Base-by-base conservation (phyloP, 2,888 invertebrate genomes). In the Watsonalla cultraria region DNA sequence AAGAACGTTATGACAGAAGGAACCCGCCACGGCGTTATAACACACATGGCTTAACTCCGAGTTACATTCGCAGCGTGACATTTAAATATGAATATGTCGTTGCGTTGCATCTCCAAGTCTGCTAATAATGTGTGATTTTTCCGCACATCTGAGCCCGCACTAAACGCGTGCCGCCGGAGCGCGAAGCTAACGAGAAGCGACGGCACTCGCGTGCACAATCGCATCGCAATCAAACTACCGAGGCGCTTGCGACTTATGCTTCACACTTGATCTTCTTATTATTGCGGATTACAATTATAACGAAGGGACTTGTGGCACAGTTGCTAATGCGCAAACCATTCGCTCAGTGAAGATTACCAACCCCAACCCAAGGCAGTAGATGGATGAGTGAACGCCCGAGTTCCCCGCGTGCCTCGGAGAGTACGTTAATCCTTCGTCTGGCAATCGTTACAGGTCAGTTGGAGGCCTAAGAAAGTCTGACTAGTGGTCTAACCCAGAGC, bases 61-160 rank as follows among this genome's bases (percentile, higher is more conserved):
- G 68, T 67, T 74, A 74, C 74, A 78, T 69, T 76, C 71, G 74
- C 80, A 77, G 69, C 72, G 73, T 78, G 79, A 80, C 80, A 90
- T 90, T 88, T 87, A 82, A 88, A 90, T 89, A 87, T 88, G 89
- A 90, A 88, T 87, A 79, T 82, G 83, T 82, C 84, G 80, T 73
- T 72, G 71, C 66, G 66, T 66, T 58, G 68, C 77, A 72, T 70
- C 76, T 68, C 72, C 64, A 68, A 76, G 73, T 65, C 72, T 61
- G 76, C 78, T 89, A 87, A 88, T 90, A 88, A 88, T 80, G 78
- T 82, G 62, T 71, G 83, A 88, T 88, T 89, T 86, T 90, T 90
- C 86, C 84, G 82, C 87, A 69, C 89, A 81, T 78, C 82, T 84
- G 87, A 72, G 60, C 71, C 56, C 71, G 61, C 56, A 59, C 60